Evolutionary conservation across 1,140 invertebrate species (phyloP).

Genomic region (Conus betulinus): DNA sequence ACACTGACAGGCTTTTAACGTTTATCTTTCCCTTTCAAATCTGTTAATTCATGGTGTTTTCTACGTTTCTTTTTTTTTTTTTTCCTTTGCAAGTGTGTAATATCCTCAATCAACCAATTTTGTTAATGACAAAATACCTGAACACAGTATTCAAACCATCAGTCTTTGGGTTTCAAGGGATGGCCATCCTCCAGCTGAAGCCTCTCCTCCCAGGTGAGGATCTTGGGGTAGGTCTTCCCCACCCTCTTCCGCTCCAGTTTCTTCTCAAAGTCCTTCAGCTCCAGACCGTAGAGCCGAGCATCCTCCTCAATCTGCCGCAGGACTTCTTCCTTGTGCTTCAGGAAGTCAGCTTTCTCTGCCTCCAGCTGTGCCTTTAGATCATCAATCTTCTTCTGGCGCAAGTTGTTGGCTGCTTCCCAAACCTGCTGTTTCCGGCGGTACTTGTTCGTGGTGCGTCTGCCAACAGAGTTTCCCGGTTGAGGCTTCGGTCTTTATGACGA

Average conservation of each 20-base stretch:
- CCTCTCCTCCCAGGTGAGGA: slow-evolving; percentile 23
- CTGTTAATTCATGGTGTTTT: no score
- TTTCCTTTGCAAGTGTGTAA: no score
- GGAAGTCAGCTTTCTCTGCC: slow-evolving; percentile 82
- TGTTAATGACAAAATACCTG: no score
- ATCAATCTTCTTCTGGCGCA: slow-evolving; percentile 81
- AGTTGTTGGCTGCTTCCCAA: slow-evolving; percentile 82
- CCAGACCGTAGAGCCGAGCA: slow-evolving; percentile 81
- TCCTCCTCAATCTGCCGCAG: slow-evolving; percentile 84
- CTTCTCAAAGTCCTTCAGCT: slow-evolving; percentile 56
- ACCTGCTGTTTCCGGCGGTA: slow-evolving; percentile 80
- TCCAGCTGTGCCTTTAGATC: slow-evolving; percentile 81
- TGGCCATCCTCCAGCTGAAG: slow-evolving; percentile 3
- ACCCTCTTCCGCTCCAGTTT: slow-evolving; percentile 26
- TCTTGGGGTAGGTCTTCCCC: slow-evolving; percentile 18
- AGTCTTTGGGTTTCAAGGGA: background rate
- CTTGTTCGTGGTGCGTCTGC: slow-evolving; percentile 26
- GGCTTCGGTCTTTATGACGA: no score
- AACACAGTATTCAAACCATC: no score
- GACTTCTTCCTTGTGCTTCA: slow-evolving; percentile 79
- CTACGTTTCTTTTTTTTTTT: no score
- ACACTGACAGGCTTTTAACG: no score
- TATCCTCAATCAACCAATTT: no score
- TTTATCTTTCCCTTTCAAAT: no score
- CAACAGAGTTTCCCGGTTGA: background rate